Conservation (phyloP, 2,113 vertebrate genomes). For the Xerus inauris region DNA sequence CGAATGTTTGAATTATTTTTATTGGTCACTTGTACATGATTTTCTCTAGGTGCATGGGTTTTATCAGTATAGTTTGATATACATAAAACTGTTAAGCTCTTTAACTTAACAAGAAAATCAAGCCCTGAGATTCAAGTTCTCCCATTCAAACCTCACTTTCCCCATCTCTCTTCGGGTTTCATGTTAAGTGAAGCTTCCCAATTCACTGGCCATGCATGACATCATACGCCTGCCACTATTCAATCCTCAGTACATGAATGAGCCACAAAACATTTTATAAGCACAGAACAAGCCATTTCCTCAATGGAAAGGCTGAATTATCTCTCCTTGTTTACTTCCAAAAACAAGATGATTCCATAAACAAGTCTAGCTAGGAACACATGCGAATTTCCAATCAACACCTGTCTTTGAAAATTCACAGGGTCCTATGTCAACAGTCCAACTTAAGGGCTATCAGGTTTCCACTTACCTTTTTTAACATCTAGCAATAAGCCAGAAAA, state of each 20-base stretch:
- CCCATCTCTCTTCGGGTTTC: slow-evolving; percentile 14
- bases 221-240: not conserved
- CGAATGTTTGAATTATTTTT: not conserved
- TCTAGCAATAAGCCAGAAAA: slow-evolving; percentile 85
- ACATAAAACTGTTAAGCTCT: slow-evolving; percentile 21
- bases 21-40: not conserved
- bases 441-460: slow-evolving; percentile 83
- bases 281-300: not conserved
- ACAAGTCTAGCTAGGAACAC: slow-evolving; percentile 15
- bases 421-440: slow-evolving; percentile 84
- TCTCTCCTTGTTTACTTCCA: slow-evolving; percentile 48
- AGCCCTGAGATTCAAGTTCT: not conserved
- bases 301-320: not conserved
- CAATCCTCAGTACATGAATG: slow-evolving; percentile 24
- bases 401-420: slow-evolving; percentile 46
- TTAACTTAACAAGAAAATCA: not conserved
- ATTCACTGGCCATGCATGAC: not conserved
- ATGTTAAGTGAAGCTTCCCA: not conserved
- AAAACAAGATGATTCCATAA: slow-evolving; percentile 2
- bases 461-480: slow-evolving; percentile 84
- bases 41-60: not conserved
- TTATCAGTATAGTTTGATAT: not conserved
- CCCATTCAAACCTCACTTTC: slow-evolving; percentile 1
- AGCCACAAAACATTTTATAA: slow-evolving; percentile 22
- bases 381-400: slow-evolving; percentile 64